Evolutionary conservation across 2,797 vertebrate genomes (phyloP), one percentile per base, ranked within the genome.

Genomic region (Salmo trutta): DNA sequence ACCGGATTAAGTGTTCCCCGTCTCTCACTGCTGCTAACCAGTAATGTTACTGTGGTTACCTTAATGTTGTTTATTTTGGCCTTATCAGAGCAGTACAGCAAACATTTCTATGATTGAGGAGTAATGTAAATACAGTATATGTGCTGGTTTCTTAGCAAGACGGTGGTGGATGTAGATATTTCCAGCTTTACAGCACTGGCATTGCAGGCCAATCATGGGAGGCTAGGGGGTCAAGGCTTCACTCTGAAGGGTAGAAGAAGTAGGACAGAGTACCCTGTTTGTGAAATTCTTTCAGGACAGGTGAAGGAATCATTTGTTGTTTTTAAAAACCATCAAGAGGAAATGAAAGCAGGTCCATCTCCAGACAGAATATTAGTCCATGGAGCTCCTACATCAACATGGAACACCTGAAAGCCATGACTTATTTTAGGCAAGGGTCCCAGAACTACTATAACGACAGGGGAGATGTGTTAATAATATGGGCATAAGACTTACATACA

Each of bases 61-160:
- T 3, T 59, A 10, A 51, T 41, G 24, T 65, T 75, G 77, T 72
- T 36, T 75, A 73, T 73, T 5, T 81, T 85, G 81, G 75, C 76
- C 31, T 68, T 31, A 54, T 70, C 17, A 65, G 27, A 59, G 67
- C 52, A 27, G 74, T 53, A 66, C 54, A 73, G 31, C 33, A 36
- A 36, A 36, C 33, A 36, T 36, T 36, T 36, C 6, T 19, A 47
- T 53, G 41, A 66, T 8, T 53, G 71, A 64, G 27, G n/a, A 33
- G 47, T 51, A 66, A 31, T 72, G 47, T 52, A 51, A 62, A 47
- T 47, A 3, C 10, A 47, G 41, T 54, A 53, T 24, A 27, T 64
- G 52, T n/a, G 71, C 27, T 56, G 16, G 71, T 29, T 56, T 31
- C 53, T 56, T 73, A 14, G 53, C 29, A 29, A 70, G 68, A 73